phyloP scores from a whole-genome alignment of 2,888 invertebrate genomes.

The Cacoxenus indagator region DNA sequence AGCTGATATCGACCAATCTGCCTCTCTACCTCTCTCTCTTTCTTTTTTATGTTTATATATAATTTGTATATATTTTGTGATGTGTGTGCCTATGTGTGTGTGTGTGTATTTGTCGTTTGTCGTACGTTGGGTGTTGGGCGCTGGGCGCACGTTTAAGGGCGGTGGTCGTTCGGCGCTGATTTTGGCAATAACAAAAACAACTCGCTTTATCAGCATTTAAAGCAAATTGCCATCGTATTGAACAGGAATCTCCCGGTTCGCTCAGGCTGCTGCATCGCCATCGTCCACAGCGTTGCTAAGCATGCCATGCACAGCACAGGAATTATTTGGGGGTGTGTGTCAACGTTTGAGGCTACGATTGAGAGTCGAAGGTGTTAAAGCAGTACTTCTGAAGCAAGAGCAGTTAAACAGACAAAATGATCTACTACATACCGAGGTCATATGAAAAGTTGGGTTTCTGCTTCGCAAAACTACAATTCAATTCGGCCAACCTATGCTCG shows the following conservation, averaged over 20 bases:
- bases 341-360: not conserved
- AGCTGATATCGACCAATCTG: no score
- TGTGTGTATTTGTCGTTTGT: not conserved
- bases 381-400: no score
- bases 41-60: no score
- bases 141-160: not conserved
- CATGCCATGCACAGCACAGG: not conserved
- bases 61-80: no score
- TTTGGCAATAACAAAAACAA: constrained; percentile 23
- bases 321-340: not conserved
- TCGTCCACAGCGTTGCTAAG: not conserved
- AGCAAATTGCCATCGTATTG: constrained; percentile 26
- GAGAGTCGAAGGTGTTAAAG: not conserved
- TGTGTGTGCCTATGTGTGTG: no score
- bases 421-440: no score
- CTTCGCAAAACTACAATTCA: no score
- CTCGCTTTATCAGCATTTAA: constrained; percentile 28
- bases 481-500: no score
- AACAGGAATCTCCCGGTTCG: not conserved
- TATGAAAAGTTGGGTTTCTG: no score
- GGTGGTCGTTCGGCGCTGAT: not conserved
- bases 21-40: no score
- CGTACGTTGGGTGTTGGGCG: not conserved
- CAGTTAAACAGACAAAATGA: no score
- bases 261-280: not conserved